A percentile compares a stretch with the other conserved stretches of the same genome.
Evolutionary conservation across 2,113 vertebrate genomes (phyloP).

Genomic region (Todiramphus chloris): DNA sequence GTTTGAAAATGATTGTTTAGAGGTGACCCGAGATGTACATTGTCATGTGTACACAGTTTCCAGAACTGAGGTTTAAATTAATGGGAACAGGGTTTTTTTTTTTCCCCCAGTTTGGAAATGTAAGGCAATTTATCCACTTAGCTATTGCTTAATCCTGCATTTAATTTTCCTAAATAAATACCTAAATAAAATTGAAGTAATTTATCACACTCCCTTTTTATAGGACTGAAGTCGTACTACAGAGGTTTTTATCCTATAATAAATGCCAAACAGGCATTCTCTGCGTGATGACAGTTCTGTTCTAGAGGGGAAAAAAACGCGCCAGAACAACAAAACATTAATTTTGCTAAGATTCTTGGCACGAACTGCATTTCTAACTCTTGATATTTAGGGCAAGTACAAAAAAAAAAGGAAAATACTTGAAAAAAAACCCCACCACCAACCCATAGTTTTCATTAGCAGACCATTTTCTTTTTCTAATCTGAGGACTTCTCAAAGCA

Average conservation of each 20-base stretch:
- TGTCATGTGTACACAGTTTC: not conserved
- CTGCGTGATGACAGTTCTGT: not conserved
- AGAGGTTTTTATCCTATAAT: not conserved
- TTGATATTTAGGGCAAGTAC: not conserved
- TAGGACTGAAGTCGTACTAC: not conserved
- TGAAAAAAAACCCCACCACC: not conserved
- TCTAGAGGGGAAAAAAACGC: not conserved
- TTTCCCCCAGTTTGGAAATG: not conserved
- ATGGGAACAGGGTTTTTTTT: not conserved
- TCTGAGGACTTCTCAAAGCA: not conserved
- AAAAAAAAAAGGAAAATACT: not conserved
- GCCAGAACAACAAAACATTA: not conserved
- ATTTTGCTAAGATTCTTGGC: not conserved
- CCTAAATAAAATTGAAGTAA: not conserved
- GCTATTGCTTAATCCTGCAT: not conserved
- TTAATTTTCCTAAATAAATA: not conserved
- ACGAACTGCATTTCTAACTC: not conserved
- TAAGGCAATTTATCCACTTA: not conserved
- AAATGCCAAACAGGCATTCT: not conserved
- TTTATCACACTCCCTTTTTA: not conserved
- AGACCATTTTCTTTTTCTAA: not conserved
- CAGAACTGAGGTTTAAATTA: not conserved
- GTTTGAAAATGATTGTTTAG: not conserved
- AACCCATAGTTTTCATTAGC: not conserved
- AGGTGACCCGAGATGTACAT: fast-evolving